Conservation (phyloP, 1,140 invertebrate species). For the Battus philenor region DNA sequence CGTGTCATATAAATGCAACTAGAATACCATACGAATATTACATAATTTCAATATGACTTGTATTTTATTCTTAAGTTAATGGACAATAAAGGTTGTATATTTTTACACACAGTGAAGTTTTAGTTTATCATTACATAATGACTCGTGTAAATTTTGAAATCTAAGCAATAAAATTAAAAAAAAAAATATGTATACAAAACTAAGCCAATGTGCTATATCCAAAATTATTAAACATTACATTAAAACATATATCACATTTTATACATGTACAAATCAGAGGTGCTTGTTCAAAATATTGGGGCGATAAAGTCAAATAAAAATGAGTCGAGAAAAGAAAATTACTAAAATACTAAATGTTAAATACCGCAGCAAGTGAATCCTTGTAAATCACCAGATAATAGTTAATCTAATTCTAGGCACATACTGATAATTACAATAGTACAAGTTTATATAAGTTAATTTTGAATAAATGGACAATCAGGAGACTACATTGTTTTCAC, state of each 20-base stretch:
- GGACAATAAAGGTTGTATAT: constrained; percentile 22
- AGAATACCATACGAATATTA: constrained; percentile 24
- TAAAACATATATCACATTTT: too few species aligned
- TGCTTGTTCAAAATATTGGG: too few species aligned
- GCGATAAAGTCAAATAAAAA: background rate
- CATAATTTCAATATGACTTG: too few species aligned
- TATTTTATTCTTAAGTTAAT: constrained; percentile 23
- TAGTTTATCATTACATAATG: too few species aligned
- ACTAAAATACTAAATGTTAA: background rate
- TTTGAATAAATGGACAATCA: constrained; percentile 41
- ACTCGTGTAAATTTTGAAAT: too few species aligned
- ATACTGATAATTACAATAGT: constrained; percentile 30
- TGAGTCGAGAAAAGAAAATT: background rate
- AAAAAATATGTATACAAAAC: too few species aligned
- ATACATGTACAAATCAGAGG: too few species aligned
- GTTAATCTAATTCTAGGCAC: constrained; percentile 36
- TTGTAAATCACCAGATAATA: constrained; percentile 15
- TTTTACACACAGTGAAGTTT: background rate
- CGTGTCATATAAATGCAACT: constrained; percentile 19
- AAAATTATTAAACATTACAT: too few species aligned
- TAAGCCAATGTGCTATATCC: too few species aligned
- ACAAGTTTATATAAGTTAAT: constrained; percentile 30
- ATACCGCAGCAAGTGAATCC: too few species aligned
- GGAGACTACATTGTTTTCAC: constrained; percentile 57
- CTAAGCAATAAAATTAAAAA: too few species aligned